Base-by-base conservation (phyloP, 2,113 vertebrate species). In the Benitochromis conjunctus region DNA sequence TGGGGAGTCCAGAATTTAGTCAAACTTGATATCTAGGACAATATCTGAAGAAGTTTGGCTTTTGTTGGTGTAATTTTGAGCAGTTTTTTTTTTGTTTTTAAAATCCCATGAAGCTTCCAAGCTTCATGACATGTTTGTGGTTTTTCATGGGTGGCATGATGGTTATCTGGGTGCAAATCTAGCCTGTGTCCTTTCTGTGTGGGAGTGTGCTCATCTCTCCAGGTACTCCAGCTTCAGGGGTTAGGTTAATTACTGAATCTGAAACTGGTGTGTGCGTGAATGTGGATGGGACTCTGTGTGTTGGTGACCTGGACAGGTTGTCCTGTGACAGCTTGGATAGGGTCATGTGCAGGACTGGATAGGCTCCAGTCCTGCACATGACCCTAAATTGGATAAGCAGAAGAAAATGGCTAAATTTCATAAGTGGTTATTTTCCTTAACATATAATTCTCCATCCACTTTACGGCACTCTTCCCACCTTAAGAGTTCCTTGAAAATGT, bases 401-500 rank as follows among this genome's bases (percentile, higher is more conserved):
- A 21, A 66, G 62, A 66, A 66, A 66, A 66, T 66, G 62, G 6
- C 10, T 41, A 38, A 8, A 71, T 71, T 71, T 46, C 46, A 14
- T 71, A 26, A 74, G 24, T 19, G 43, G 29, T 26, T 74, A 48
- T 74, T 74, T 74, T 74, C 69, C 43, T 76, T 34, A 76, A 83
- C 3, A 13, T n/a, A 62, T 26, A 41, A 48, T 87, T 62, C 53
- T 14, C 53, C 78, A 64, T 64, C n/a, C 16, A 55, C 24, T 74
- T 69, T 38, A n/a, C 76, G 53, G 74, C 60, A 54, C 4, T 80
- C 62, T 77, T 80, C 76, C 79, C 29, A 58, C 53, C 36, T 83
- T 13, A 53, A 79, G 55, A 78, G 41, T 82, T 89, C 41, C 69
- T 43, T 62, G n/a, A 83, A 91, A 80, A 84, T 87, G 85, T 89